Evolutionary conservation across 2,888 invertebrate species (phyloP).

Genomic region (Phorcus lineatus): DNA sequence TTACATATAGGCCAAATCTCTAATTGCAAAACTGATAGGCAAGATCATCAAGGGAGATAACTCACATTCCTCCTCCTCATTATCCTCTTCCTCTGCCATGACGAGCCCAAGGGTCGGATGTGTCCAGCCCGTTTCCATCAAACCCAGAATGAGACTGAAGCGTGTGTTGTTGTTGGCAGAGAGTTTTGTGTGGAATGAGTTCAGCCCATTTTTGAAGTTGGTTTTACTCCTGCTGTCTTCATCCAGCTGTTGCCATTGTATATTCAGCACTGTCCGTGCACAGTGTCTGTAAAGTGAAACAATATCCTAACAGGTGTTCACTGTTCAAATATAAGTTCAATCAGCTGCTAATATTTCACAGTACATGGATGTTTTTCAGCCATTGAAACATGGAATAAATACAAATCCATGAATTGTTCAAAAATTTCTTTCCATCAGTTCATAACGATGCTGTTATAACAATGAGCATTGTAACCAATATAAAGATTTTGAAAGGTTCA

Average conservation of each 20-base stretch:
- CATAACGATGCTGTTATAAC: too few species aligned
- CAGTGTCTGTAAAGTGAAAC: slow-evolving; percentile 54
- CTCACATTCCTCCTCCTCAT: slow-evolving; percentile 55
- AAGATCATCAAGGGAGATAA: background rate
- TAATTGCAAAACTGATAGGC: too few species aligned
- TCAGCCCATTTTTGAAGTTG: slow-evolving; percentile 58
- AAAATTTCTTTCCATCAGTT: too few species aligned
- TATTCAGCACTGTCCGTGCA: slow-evolving; percentile 64
- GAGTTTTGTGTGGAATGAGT: slow-evolving; percentile 57
- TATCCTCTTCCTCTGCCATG: slow-evolving; percentile 64
- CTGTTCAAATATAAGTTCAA: background rate
- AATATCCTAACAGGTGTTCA: background rate
- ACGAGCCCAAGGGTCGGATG: slow-evolving; percentile 68
- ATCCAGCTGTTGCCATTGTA: slow-evolving; percentile 66
- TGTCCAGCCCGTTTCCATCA: slow-evolving; percentile 70
- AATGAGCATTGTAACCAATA: too few species aligned
- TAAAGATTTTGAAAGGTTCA: too few species aligned
- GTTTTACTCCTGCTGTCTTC: slow-evolving; percentile 57
- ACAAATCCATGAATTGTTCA: too few species aligned
- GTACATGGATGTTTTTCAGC: too few species aligned
- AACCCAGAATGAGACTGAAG: slow-evolving; percentile 54
- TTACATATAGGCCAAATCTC: too few species aligned
- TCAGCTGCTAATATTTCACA: too few species aligned
- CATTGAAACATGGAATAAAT: too few species aligned
- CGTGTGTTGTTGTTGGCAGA: slow-evolving; percentile 51